phyloP scores from a whole-genome alignment of 1,140 invertebrate genomes.

The Drosophila suzukii region DNA sequence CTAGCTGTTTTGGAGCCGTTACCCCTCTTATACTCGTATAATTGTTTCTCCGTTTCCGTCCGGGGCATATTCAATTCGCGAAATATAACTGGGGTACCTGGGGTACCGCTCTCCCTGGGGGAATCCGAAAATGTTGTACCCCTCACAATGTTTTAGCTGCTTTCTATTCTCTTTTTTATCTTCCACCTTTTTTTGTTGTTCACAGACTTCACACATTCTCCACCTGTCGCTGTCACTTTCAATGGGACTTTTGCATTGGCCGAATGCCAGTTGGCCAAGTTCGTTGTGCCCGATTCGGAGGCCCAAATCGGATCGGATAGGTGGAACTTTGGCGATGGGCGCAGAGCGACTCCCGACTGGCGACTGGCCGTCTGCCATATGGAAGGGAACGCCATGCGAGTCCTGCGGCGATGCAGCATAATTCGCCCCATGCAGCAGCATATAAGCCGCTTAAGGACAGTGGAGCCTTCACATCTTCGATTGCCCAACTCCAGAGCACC shows the following conservation, averaged over 20 bases:
- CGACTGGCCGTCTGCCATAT: conserved; percentile 32
- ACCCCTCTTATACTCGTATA: conserved; percentile 38
- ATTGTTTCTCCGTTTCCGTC: conserved; percentile 45
- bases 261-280: conserved; percentile 14
- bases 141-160: not conserved
- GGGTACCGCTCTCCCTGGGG: conserved; percentile 16
- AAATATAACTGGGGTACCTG: conserved; percentile 9
- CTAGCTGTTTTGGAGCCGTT: conserved; percentile 7
- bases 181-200: conserved; percentile 4
- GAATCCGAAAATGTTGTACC: conserved; percentile 31
- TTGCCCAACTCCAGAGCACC: not conserved
- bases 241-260: conserved; percentile 20
- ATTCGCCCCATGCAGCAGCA: conserved; percentile 47
- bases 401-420: conserved; percentile 59
- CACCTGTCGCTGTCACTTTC: conserved; percentile 63
- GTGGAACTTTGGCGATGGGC: not conserved
- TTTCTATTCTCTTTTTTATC: not conserved
- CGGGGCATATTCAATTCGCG: conserved; percentile 53
- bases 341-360: not conserved
- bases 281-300: conserved; percentile 15
- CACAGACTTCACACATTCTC: conserved; percentile 49
- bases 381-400: not conserved
- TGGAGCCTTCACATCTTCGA: conserved; percentile 6
- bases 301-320: conserved; percentile 9
- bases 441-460: conserved; percentile 65